phyloP scores from a whole-genome alignment of 1,140 invertebrate genomes.

The Drosophila pseudoobscura region DNA sequence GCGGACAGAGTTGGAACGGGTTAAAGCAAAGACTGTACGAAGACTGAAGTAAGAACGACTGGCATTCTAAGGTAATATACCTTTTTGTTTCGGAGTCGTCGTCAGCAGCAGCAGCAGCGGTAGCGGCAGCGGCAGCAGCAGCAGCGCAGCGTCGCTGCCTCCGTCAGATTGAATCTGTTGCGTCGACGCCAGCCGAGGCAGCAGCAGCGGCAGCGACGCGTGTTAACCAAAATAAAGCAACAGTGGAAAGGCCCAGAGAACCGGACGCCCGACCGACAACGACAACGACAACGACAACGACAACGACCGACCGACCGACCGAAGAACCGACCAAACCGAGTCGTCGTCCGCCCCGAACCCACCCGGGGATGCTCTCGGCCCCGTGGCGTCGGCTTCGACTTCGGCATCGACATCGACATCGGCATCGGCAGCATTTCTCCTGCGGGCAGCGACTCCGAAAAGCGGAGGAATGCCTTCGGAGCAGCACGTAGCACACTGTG shows the following conservation, averaged over 20 bases:
- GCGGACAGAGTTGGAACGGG: slow-evolving; percentile 84
- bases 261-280: slow-evolving; percentile 52
- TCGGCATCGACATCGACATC: slow-evolving; percentile 26
- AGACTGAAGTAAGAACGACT: slow-evolving; percentile 84
- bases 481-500: slow-evolving; percentile 64
- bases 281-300: neutral
- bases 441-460: slow-evolving; percentile 67
- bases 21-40: slow-evolving; percentile 84
- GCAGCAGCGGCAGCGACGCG: slow-evolving; percentile 44
- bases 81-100: slow-evolving; percentile 82
- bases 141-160: slow-evolving; percentile 24
- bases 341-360: slow-evolving; percentile 1
- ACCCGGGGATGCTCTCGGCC: slow-evolving; percentile 1
- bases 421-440: slow-evolving; percentile 65
- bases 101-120: slow-evolving; percentile 27
- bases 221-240: slow-evolving; percentile 82
- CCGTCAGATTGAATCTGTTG: slow-evolving; percentile 75
- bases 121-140: slow-evolving; percentile 25
- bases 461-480: slow-evolving; percentile 35
- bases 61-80: slow-evolving; percentile 83
- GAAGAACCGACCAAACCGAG: slow-evolving; percentile 4
- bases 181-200: slow-evolving; percentile 37
- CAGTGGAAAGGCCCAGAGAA: slow-evolving; percentile 66
- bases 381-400: slow-evolving; percentile 13
- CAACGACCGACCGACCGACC: neutral